Conservation (phyloP, 23 tunicate species). For the Trididemnum nubilum region DNA sequence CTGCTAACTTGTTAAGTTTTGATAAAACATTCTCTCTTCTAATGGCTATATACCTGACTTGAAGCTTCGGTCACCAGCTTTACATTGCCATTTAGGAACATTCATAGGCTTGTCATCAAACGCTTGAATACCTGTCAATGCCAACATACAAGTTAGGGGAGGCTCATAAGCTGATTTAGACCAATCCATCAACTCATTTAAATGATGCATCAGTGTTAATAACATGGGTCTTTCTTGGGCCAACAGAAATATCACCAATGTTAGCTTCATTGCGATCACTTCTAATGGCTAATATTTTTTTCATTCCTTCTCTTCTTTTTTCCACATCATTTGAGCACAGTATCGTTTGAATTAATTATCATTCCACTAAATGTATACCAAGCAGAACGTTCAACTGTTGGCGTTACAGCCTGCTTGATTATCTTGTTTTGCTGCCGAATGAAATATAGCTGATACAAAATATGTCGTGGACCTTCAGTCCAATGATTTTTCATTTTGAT, state of each 20-base stretch:
- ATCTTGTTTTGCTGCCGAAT: background rate
- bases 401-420: background rate
- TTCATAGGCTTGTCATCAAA: background rate
- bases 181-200: background rate
- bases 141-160: background rate
- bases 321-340: background rate
- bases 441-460: background rate
- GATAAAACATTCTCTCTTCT: background rate
- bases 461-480: conserved; percentile 5
- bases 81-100: background rate
- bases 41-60: background rate
- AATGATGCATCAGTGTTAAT: background rate
- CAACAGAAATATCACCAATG: background rate
- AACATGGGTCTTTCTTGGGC: background rate
- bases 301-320: background rate
- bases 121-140: background rate
- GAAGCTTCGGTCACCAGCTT: conserved; percentile 3
- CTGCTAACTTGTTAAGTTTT: background rate
- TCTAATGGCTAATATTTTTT: background rate
- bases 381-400: background rate
- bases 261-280: background rate
- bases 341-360: background rate
- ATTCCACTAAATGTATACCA: background rate
- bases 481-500: conserved; percentile 2
- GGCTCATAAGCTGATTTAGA: background rate